A percentile compares a stretch with the other conserved stretches of the same genome.
Evolutionary conservation across 1,140 invertebrate species (phyloP).

Genomic region (Zaprionus ghesquierei): DNA sequence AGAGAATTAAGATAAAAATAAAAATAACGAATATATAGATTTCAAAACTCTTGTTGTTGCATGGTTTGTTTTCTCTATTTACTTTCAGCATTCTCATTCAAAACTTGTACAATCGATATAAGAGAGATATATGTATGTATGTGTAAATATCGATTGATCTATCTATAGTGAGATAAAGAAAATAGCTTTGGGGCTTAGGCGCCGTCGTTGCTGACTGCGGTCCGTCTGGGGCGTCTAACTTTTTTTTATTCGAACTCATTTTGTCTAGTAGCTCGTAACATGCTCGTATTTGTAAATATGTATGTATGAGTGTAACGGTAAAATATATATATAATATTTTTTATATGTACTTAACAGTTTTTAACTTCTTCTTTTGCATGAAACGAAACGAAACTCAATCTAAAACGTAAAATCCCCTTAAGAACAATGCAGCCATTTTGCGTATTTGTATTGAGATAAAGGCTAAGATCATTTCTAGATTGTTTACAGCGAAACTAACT

Average conservation of each 20-base stretch:
- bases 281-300: constrained; percentile 30
- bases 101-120: constrained; percentile 24
- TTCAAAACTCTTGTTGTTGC: constrained; percentile 47
- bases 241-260: not conserved
- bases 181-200: constrained; percentile 30
- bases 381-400: constrained; percentile 29
- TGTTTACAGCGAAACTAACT: constrained; percentile 77
- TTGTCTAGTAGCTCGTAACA: constrained; percentile 18
- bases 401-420: not conserved
- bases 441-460: no score
- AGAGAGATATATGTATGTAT: no score
- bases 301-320: constrained; percentile 20
- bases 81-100: constrained; percentile 19
- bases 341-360: constrained; percentile 74
- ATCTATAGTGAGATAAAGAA: not conserved
- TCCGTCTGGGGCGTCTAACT: not conserved
- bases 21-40: constrained; percentile 29
- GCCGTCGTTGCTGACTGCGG: not conserved
- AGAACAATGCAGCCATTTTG: no score
- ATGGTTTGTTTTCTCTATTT: constrained; percentile 34
- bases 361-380: constrained; percentile 68
- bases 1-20: constrained; percentile 8
- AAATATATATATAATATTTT: constrained; percentile 52
- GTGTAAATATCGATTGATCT: not conserved
- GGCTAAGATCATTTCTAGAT: constrained; percentile 57